Conservation (phyloP, 1,140 invertebrate genomes). For the Aphaenogaster rudis region DNA sequence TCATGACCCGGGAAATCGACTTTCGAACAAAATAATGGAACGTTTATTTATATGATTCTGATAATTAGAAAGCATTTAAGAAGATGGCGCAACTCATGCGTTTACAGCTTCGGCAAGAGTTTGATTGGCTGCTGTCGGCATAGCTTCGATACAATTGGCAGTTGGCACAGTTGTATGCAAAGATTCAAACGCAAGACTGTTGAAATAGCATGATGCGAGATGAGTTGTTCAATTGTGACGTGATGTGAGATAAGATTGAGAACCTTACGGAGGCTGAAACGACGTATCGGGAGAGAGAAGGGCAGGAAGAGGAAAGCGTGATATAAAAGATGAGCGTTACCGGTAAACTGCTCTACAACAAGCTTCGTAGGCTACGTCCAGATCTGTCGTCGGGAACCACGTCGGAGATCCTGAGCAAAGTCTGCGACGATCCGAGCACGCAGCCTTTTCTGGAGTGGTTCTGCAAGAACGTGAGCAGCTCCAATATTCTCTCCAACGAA, state of each 20-base stretch:
- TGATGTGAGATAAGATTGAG: not conserved
- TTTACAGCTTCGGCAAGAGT: not conserved
- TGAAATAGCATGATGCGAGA: not conserved
- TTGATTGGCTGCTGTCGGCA: not conserved
- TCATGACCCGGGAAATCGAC: too few relatives aligned
- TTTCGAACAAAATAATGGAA: too few relatives aligned
- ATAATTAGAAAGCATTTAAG: not conserved
- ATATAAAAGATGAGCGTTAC: slow-evolving; percentile 74
- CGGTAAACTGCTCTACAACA: slow-evolving; percentile 75
- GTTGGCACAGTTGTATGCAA: not conserved
- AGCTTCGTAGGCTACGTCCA: slow-evolving; percentile 77
- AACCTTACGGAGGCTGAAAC: not conserved
- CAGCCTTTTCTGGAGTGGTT: slow-evolving; percentile 85
- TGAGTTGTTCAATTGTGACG: not conserved
- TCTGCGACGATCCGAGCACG: slow-evolving; percentile 50
- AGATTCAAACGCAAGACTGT: not conserved
- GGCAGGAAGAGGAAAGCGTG: not conserved
- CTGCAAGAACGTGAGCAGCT: slow-evolving; percentile 75
- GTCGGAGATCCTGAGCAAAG: slow-evolving; percentile 51
- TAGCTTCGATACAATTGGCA: not conserved
- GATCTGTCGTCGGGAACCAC: slow-evolving; percentile 63
- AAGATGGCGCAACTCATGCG: not conserved
- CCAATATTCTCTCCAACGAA: slow-evolving; percentile 80
- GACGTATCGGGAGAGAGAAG: not conserved
- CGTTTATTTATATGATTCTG: too few relatives aligned